These are phyloP conservation scores for Microcebus lehilahytsara DNA, from an alignment of 2,113 vertebrate species.

Conservation along the genomic window DNA sequence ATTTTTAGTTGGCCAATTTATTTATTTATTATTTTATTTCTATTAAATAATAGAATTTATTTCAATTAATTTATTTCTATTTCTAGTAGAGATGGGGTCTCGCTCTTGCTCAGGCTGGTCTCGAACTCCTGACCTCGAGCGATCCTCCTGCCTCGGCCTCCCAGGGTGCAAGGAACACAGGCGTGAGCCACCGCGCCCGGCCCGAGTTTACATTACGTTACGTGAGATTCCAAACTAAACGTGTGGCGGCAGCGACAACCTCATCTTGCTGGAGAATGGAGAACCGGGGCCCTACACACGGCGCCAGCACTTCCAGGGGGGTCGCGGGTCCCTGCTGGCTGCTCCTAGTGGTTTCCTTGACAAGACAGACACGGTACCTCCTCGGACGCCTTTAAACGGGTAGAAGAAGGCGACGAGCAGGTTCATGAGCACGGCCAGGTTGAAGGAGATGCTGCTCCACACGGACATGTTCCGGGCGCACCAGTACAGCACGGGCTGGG, in stretches of 20 bases:
- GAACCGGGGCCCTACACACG: background rate
- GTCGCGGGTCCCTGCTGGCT: background rate
- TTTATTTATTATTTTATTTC: too few species aligned
- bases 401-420: slow-evolving; percentile 98
- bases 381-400: slow-evolving; percentile 92
- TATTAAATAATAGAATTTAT: too few species aligned
- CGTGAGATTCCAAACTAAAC: background rate
- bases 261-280: background rate
- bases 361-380: slow-evolving; percentile 85
- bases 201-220: background rate
- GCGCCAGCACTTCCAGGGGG: background rate
- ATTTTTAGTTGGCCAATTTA: too few species aligned
- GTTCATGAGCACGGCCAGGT: slow-evolving; percentile 99
- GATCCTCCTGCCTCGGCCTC: too few species aligned
- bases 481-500: slow-evolving; percentile 97
- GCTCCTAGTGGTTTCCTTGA: background rate
- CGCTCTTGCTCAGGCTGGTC: too few species aligned
- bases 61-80: too few species aligned
- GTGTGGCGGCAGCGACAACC: background rate
- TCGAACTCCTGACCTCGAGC: too few species aligned
- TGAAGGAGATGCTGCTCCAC: slow-evolving; percentile 99
- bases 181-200: too few species aligned
- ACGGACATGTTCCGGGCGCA: slow-evolving; percentile 99
- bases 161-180: too few species aligned
- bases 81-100: too few species aligned